A percentile compares a stretch with the other conserved stretches of the same genome.
Evolutionary conservation across 2,113 vertebrate genomes (phyloP).

Genomic region (Prunella fulvescens): DNA sequence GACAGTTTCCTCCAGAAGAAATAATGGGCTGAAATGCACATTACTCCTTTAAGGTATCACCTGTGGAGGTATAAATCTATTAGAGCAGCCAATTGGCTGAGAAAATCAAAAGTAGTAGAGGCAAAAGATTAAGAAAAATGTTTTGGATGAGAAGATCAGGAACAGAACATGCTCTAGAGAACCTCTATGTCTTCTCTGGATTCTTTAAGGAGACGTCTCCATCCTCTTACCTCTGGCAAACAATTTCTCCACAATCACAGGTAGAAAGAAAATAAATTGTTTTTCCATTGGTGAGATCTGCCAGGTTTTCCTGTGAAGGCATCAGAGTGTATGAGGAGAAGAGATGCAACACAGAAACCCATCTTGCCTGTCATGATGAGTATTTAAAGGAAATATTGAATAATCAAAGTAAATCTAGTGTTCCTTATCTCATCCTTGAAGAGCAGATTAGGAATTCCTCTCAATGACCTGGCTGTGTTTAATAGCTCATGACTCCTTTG

Average conservation of each 20-base stretch:
- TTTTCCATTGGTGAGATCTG: not conserved
- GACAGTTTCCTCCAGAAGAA: not conserved
- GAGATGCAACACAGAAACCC: not conserved
- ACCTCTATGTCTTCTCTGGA: accelerated
- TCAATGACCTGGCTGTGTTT: not conserved
- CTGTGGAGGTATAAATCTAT: not conserved
- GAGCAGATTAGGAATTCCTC: not conserved
- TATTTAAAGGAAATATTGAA: not conserved
- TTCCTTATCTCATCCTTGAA: not conserved
- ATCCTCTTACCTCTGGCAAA: not conserved
- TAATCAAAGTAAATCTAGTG: not conserved
- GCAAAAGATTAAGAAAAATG: not conserved
- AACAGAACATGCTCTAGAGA: not conserved
- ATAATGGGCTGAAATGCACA: not conserved
- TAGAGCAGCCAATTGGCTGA: not conserved
- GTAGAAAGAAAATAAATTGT: not conserved
- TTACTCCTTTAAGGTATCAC: not conserved
- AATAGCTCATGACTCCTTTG: not conserved
- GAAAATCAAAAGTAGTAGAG: not conserved
- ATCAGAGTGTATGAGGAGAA: not conserved
- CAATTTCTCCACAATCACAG: not conserved
- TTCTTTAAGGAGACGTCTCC: not conserved
- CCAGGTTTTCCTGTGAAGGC: not conserved
- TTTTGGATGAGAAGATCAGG: not conserved
- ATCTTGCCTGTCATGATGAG: not conserved